Evolutionary conservation across 2,113 vertebrate genomes (phyloP).

Genomic region (Thunnus thynnus): DNA sequence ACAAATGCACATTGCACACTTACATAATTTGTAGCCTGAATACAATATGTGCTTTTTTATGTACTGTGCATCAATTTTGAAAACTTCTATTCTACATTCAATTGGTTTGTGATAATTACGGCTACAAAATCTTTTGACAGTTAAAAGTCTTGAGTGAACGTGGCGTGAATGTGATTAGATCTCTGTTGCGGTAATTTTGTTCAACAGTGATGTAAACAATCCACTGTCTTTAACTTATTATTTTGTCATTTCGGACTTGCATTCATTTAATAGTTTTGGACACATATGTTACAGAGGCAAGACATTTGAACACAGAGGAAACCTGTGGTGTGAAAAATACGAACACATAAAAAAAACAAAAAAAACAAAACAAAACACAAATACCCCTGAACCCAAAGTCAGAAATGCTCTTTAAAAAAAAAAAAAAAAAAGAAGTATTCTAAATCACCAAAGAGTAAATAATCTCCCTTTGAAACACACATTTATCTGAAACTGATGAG

Average conservation of each 20-base stretch:
- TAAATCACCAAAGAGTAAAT: constrained; percentile 34
- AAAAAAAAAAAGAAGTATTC: constrained; percentile 18
- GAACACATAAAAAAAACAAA: constrained; percentile 16
- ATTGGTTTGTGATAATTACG: constrained; percentile 34
- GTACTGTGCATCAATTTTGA: constrained; percentile 40
- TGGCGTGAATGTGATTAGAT: constrained; percentile 18
- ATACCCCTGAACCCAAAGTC: constrained; percentile 22
- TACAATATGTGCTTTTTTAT: constrained; percentile 23
- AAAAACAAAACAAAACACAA: neutral
- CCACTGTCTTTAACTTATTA: constrained; percentile 29
- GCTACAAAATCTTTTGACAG: constrained; percentile 6
- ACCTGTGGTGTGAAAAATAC: constrained; percentile 48
- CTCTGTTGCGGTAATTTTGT: constrained; percentile 9
- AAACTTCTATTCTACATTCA: constrained; percentile 36
- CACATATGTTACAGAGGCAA: constrained; percentile 23
- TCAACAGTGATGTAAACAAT: constrained; percentile 23
- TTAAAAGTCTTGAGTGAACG: constrained; percentile 7
- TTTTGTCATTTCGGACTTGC: constrained; percentile 21
- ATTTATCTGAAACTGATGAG: constrained; percentile 54
- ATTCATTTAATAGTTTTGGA: constrained; percentile 30
- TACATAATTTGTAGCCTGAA: constrained; percentile 20
- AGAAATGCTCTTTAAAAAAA: constrained; percentile 41
- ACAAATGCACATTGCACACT: constrained; percentile 49
- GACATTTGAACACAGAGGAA: constrained; percentile 56
- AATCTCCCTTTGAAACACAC: constrained; percentile 61